Percentiles rank a stretch among this genome's conserved stretches.
phyloP scores from a whole-genome alignment of 1,140 invertebrate species.

The Pentalonia nigronervosa region DNA sequence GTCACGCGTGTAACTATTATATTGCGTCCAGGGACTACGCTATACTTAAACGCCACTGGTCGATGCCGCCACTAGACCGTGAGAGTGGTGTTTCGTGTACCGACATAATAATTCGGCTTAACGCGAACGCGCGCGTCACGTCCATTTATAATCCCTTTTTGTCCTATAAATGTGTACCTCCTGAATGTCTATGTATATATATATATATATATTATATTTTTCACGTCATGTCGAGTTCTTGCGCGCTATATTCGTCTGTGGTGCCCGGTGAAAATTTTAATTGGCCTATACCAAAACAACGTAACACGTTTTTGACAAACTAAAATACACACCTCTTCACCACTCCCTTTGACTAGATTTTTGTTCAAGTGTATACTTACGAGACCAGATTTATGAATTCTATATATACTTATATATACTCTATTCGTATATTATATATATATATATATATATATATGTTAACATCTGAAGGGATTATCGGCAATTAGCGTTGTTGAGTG shows the following conservation, averaged over 20 bases:
- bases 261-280: slow-evolving; percentile 38
- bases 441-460: background rate
- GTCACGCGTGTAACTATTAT: background rate
- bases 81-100: background rate
- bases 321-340: background rate
- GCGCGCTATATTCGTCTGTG: background rate
- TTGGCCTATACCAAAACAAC: slow-evolving; percentile 15
- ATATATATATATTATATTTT: background rate
- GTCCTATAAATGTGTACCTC: background rate
- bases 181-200: background rate
- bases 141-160: slow-evolving; percentile 31
- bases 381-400: background rate
- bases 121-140: background rate
- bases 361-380: background rate
- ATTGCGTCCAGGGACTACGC: background rate
- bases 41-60: background rate
- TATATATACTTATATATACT: background rate
- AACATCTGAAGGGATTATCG: background rate
- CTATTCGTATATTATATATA: background rate
- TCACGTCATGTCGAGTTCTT: background rate
- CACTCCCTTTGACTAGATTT: background rate
- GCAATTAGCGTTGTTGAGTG: background rate
- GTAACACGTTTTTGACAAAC: background rate
- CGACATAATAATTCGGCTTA: slow-evolving; percentile 8
- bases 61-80: background rate